phyloP scores from a whole-genome alignment of 2,888 invertebrate species.

The Tromatobia lineatoria region DNA sequence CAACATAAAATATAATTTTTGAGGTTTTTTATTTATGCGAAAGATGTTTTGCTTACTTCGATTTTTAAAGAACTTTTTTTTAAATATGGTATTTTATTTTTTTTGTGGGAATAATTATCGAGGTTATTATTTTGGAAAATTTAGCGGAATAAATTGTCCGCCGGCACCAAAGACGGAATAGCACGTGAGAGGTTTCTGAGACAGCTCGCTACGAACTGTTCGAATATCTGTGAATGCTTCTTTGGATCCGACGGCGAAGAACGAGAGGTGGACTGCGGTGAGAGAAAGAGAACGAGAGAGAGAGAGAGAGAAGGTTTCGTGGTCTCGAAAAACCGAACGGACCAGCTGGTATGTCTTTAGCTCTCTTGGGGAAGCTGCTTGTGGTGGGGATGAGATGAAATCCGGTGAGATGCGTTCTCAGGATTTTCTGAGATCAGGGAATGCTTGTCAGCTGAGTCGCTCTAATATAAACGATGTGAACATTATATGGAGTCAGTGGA shows the following conservation, averaged over 20 bases:
- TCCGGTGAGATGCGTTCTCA: constrained; percentile 5
- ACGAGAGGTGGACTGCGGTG: neutral
- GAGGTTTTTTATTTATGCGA: too few species aligned
- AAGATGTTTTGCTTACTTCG: too few species aligned
- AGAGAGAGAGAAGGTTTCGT: constrained; percentile 23
- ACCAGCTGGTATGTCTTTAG: constrained; percentile 14
- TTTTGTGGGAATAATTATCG: neutral
- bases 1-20: too few species aligned
- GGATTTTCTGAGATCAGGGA: constrained; percentile 12
- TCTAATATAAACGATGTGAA: too few species aligned
- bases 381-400: constrained; percentile 15
- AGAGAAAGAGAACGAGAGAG: neutral
- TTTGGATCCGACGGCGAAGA: constrained; percentile 10
- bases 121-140: neutral
- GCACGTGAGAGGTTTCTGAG: constrained; percentile 15
- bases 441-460: neutral
- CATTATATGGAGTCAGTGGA: too few species aligned
- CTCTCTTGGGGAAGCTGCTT: neutral
- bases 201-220: constrained; percentile 17
- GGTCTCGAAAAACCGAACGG: constrained; percentile 3
- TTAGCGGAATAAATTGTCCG: neutral
- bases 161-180: neutral
- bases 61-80: neutral
- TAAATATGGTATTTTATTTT: neutral
- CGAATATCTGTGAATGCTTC: constrained; percentile 23